Conservation (phyloP, 2,113 vertebrate species). For the Siniperca chuatsi region DNA sequence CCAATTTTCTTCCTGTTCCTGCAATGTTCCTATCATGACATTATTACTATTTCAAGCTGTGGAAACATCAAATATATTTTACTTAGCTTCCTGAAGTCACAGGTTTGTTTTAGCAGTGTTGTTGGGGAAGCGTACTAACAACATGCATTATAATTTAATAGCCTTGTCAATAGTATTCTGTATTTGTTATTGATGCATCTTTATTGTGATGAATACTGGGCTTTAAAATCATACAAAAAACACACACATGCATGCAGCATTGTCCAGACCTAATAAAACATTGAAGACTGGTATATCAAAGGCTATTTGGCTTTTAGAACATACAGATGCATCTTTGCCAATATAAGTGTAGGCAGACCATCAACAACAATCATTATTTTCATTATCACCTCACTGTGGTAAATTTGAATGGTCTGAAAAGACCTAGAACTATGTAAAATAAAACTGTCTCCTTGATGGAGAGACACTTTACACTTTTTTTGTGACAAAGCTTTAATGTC, state of each 20-base stretch:
- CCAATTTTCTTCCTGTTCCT: background rate
- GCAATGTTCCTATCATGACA: background rate
- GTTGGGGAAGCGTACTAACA: background rate
- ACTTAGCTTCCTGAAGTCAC: background rate
- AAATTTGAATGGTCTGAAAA: constrained; percentile 65
- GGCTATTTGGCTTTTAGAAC: constrained; percentile 15
- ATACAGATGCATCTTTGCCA: constrained; percentile 24
- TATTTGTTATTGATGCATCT: background rate
- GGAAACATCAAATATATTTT: background rate
- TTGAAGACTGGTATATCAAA: constrained; percentile 22
- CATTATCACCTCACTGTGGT: constrained; percentile 60
- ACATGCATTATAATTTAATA: background rate
- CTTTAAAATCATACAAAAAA: constrained; percentile 13
- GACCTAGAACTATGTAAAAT: constrained; percentile 59
- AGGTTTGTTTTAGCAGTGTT: constrained; percentile 2
- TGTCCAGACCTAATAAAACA: constrained; percentile 15
- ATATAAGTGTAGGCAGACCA: too few relatives aligned
- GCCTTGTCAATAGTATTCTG: constrained; percentile 1
- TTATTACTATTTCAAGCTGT: background rate
- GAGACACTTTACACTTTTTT: constrained; percentile 69
- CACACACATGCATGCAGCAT: background rate
- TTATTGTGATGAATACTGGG: background rate
- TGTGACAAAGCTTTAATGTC: constrained; percentile 79
- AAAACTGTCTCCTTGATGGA: constrained; percentile 72
- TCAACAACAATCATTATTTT: constrained; percentile 43